phyloP scores from a whole-genome alignment of 2,888 invertebrate species.

The Tetranychus piercei region DNA sequence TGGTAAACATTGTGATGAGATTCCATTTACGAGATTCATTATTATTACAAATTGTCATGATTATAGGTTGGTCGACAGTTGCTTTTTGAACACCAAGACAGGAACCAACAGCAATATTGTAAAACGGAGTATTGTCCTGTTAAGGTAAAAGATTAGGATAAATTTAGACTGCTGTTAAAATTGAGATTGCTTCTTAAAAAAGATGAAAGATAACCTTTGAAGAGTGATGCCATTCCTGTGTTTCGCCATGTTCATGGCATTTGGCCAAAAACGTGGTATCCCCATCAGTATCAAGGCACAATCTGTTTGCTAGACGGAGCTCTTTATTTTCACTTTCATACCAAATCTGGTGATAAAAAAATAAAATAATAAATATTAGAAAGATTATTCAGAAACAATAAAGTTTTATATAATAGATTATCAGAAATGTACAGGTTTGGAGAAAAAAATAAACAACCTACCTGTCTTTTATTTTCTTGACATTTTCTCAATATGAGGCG shows the following conservation, averaged over 20 bases:
- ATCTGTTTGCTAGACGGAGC: constrained; percentile 56
- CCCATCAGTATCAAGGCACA: constrained; percentile 62
- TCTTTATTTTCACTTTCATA: constrained; percentile 64
- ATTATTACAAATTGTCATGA: constrained; percentile 45
- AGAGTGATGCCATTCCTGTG: constrained; percentile 78
- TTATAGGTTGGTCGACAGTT: constrained; percentile 37
- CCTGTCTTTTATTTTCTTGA: constrained; percentile 29
- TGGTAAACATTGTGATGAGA: constrained; percentile 29
- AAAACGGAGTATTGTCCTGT: constrained; percentile 46
- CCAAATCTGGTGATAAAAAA: constrained; percentile 46
- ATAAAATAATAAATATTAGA: constrained; percentile 3
- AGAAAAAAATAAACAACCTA: no score
- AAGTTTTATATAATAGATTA: no score
- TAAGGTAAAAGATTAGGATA: background rate
- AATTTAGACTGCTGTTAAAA: background rate
- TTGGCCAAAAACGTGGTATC: constrained; percentile 56
- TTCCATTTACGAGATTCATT: constrained; percentile 40
- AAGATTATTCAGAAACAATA: no score
- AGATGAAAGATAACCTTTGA: constrained; percentile 40
- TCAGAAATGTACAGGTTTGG: no score
- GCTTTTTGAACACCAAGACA: constrained; percentile 46
- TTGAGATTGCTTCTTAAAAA: background rate
- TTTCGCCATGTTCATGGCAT: constrained; percentile 75
- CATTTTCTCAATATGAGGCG: constrained; percentile 52
- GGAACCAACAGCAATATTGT: constrained; percentile 67